A percentile compares a stretch with the other conserved stretches of the same genome.
Conservation (phyloP, 2,113 vertebrate species). For the Indicator indicator region DNA sequence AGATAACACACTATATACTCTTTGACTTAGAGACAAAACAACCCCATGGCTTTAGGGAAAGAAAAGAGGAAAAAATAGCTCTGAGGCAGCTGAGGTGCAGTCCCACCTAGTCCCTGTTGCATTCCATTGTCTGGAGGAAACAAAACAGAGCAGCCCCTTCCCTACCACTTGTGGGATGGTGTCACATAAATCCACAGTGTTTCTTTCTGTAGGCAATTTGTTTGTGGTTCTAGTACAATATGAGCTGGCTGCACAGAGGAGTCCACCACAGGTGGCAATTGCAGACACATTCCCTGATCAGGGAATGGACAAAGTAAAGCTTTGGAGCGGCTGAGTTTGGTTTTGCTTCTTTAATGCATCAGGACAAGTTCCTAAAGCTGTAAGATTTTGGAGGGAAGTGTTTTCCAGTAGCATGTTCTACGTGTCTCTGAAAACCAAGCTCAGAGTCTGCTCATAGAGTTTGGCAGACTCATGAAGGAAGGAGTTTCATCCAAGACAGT, state of each 20-base stretch:
- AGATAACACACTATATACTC: neutral
- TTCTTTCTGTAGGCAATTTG: neutral
- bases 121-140: constrained; percentile 37
- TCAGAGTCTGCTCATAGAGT: neutral
- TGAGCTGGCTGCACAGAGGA: neutral
- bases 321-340: neutral
- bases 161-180: neutral
- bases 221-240: neutral
- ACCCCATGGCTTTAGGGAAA: neutral
- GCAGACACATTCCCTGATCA: neutral
- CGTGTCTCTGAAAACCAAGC: neutral
- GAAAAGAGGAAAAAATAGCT: neutral
- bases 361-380: constrained; percentile 3
- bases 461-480: neutral
- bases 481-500: neutral
- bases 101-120: constrained; percentile 24
- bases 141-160: constrained; percentile 2
- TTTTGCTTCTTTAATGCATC: neutral
- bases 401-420: neutral
- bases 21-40: neutral
- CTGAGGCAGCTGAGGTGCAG: constrained; percentile 18
- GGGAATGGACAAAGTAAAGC: neutral
- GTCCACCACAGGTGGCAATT: constrained; percentile 10
- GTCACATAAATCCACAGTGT: neutral
- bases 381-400: neutral